These are phyloP conservation scores for Nothobranchius furzeri DNA, from an alignment of 2,113 vertebrate genomes.

Conservation along the genomic window DNA sequence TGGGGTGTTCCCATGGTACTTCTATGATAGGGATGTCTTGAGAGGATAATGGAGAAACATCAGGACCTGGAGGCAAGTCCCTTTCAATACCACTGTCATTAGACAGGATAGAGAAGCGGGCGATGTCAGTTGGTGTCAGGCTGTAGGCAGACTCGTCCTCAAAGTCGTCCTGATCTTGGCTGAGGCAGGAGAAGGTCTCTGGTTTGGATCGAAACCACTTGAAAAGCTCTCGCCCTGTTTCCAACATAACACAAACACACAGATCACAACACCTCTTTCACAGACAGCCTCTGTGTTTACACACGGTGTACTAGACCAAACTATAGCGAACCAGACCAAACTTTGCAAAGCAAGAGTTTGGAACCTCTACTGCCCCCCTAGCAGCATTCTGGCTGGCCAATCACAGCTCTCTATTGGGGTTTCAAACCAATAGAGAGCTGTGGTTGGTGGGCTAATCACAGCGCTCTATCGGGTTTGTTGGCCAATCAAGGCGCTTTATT, in stretches of 20 bases:
- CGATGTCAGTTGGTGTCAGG: slow-evolving; percentile 67
- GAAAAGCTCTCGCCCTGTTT: slow-evolving; percentile 88
- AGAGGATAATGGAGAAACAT: slow-evolving; percentile 25
- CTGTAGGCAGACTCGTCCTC: slow-evolving; percentile 78
- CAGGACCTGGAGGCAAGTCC: slow-evolving; percentile 78
- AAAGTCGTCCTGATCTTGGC: slow-evolving; percentile 75
- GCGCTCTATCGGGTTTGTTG: too few relatives aligned
- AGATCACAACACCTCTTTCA: not conserved
- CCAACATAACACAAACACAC: slow-evolving; percentile 1
- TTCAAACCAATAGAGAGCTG: too few relatives aligned
- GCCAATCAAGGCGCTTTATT: too few relatives aligned
- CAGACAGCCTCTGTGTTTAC: not conserved
- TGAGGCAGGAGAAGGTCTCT: slow-evolving; percentile 68
- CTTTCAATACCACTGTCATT: slow-evolving; percentile 92
- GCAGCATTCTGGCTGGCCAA: too few relatives aligned
- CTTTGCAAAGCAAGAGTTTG: too few relatives aligned
- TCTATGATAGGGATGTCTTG: slow-evolving; percentile 25
- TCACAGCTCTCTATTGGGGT: too few relatives aligned
- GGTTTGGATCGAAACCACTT: slow-evolving; percentile 81
- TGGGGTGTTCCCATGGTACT: slow-evolving; percentile 49
- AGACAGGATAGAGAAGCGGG: slow-evolving; percentile 87
- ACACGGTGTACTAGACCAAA: too few relatives aligned
- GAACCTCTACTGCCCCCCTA: too few relatives aligned
- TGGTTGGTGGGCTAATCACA: too few relatives aligned
- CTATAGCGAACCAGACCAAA: too few relatives aligned